A percentile compares a stretch with the other conserved stretches of the same genome.
Conservation (phyloP, 1,140 invertebrate species). For the Platorchestia sp. region DNA sequence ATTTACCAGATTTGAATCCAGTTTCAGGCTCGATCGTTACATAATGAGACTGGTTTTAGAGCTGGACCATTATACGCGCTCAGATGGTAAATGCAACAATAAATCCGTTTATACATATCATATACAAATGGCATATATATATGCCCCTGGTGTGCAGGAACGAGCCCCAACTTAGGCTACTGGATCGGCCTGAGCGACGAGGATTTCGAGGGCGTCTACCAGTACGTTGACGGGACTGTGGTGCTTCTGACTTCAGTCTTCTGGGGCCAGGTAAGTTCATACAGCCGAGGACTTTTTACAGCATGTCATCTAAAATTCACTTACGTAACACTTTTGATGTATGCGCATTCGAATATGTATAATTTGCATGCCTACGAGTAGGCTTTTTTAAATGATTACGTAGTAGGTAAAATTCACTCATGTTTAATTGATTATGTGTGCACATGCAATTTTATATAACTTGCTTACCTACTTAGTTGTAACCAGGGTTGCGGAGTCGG, state of each 20-base stretch:
- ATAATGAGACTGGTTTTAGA: background rate
- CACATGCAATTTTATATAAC: too few relatives aligned
- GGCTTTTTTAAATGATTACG: too few relatives aligned
- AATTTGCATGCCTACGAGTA: too few relatives aligned
- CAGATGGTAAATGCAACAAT: background rate
- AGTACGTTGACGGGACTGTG: background rate
- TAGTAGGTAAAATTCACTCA: too few relatives aligned
- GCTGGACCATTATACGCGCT: background rate
- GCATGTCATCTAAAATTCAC: background rate
- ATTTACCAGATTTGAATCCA: too few relatives aligned
- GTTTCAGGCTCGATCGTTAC: too few relatives aligned
- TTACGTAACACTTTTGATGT: too few relatives aligned
- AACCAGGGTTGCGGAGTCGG: too few relatives aligned
- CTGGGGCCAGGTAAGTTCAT: conserved; percentile 25
- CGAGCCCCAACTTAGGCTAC: background rate
- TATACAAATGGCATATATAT: background rate
- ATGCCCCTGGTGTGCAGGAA: background rate
- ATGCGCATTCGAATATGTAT: too few relatives aligned
- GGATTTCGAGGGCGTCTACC: background rate
- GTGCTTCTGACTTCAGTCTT: background rate
- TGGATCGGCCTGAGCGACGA: background rate
- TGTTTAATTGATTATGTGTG: too few relatives aligned
- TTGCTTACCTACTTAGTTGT: too few relatives aligned
- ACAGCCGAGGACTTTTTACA: background rate
- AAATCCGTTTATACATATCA: background rate